These are phyloP conservation scores for Poeciliopsis retropinna DNA, from an alignment of 2,113 vertebrate genomes.

Conservation along the genomic window DNA sequence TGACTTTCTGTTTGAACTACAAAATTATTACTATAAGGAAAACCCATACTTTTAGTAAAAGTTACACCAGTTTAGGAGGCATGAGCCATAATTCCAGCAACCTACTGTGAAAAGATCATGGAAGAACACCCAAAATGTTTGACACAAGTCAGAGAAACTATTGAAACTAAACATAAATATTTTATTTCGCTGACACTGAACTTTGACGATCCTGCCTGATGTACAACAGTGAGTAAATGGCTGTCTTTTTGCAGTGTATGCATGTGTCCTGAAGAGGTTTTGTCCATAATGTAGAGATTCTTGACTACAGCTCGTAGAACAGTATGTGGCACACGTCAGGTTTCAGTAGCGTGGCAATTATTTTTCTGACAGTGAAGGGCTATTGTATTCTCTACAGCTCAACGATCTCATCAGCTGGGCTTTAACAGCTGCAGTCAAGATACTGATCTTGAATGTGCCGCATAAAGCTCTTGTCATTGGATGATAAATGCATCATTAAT, in stretches of 20 bases:
- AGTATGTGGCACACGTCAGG: constrained; percentile 5
- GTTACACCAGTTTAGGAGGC: too few relatives aligned
- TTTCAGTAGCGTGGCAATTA: constrained; percentile 36
- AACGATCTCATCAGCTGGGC: constrained; percentile 53
- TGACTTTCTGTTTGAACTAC: neutral
- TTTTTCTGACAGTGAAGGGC: constrained; percentile 42
- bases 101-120: too few relatives aligned
- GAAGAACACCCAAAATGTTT: neutral
- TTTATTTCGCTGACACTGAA: neutral
- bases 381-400: constrained; percentile 46
- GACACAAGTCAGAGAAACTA: neutral
- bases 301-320: neutral
- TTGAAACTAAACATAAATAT: neutral
- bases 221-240: too few relatives aligned
- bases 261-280: neutral
- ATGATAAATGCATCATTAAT: constrained; percentile 70
- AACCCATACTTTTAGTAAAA: neutral
- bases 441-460: constrained; percentile 40
- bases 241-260: neutral
- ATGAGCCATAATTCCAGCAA: too few relatives aligned
- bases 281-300: constrained; percentile 4
- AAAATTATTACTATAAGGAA: neutral
- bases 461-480: constrained; percentile 47
- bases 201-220: neutral
- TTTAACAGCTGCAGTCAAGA: constrained; percentile 30